These are phyloP conservation scores for Gopherus flavomarginatus DNA, from an alignment of 2,113 vertebrate genomes.

Conservation along the genomic window DNA sequence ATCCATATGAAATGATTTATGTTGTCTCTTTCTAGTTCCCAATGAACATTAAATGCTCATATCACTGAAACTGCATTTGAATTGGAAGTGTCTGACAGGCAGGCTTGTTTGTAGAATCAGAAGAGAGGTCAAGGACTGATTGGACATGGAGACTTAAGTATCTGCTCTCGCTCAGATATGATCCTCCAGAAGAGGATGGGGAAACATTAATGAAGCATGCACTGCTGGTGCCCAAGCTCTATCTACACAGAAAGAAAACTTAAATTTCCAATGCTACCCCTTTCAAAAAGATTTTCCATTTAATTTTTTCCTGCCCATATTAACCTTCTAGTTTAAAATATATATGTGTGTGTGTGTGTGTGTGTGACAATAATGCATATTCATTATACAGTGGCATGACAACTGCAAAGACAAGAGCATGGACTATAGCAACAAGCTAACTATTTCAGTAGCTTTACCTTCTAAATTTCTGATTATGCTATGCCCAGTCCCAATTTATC, in stretches of 20 bases:
- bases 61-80: background rate
- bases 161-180: background rate
- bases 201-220: background rate
- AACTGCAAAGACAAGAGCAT: background rate
- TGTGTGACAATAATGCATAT: fast-evolving
- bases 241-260: background rate
- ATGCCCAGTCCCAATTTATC: background rate
- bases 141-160: background rate
- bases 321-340: background rate
- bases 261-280: background rate
- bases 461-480: background rate
- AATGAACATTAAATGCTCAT: background rate
- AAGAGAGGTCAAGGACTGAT: background rate
- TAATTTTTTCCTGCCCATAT: background rate
- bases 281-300: background rate
- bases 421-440: background rate
- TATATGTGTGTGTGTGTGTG: too few species aligned
- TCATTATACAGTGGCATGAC: background rate
- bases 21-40: background rate
- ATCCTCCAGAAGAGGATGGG: background rate
- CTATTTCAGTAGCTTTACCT: background rate
- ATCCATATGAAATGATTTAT: background rate
- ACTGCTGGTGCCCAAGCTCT: background rate
- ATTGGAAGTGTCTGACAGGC: background rate
- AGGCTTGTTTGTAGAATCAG: conserved; percentile 1